Evolutionary conservation across 2,888 invertebrate genomes (phyloP).

Genomic region (Rotaria macrura): DNA sequence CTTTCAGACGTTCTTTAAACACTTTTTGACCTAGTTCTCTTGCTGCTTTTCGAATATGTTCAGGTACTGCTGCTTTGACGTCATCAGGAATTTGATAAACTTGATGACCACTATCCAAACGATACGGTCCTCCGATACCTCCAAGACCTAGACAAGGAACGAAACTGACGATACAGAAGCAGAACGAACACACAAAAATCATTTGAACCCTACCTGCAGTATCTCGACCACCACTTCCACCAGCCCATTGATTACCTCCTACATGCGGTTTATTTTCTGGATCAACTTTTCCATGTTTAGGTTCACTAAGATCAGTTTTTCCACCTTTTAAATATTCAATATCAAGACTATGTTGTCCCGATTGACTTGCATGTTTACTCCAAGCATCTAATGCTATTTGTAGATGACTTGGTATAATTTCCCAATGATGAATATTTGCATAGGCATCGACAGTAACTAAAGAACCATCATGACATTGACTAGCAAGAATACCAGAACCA

Average conservation of each 20-base stretch:
- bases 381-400: conserved; percentile 52
- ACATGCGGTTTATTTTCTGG: conserved; percentile 80
- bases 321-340: conserved; percentile 38
- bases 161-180: not conserved
- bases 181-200: not conserved
- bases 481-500: not conserved
- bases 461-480: conserved; percentile 48
- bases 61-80: conserved; percentile 29
- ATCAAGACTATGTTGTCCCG: conserved; percentile 41
- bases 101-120: conserved; percentile 80
- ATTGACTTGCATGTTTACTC: conserved; percentile 50
- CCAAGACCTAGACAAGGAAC: conserved; percentile 66
- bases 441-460: conserved; percentile 55
- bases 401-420: conserved; percentile 52
- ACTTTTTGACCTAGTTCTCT: conserved; percentile 82
- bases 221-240: conserved; percentile 63
- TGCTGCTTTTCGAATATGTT: conserved; percentile 71
- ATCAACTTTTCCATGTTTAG: conserved; percentile 85
- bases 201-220: not conserved
- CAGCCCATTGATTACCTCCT: conserved; percentile 92
- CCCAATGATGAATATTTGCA: conserved; percentile 56
- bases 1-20: conserved; percentile 64
- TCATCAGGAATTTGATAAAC: conserved; percentile 63
- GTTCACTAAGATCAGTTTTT: conserved; percentile 58
- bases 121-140: conserved; percentile 86